A percentile compares a stretch with the other conserved stretches of the same genome.
Evolutionary conservation across 2,113 vertebrate genomes (phyloP).

Genomic region (Madoqua kirkii): DNA sequence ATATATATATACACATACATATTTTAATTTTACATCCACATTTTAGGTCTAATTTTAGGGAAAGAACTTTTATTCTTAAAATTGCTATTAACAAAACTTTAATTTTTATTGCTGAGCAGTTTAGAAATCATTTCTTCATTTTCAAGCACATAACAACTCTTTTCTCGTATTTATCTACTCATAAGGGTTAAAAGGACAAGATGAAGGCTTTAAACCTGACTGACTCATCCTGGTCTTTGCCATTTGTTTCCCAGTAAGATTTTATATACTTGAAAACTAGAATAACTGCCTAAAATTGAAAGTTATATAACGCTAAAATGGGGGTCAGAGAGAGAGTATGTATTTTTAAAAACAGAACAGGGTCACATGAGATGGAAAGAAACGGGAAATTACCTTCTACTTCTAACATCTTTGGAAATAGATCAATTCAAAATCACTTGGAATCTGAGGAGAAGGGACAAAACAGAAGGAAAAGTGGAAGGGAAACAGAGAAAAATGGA

Average conservation of each 20-base stretch:
- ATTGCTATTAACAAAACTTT: background rate
- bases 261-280: background rate
- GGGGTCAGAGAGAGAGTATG: background rate
- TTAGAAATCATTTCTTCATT: background rate
- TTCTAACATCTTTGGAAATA: background rate
- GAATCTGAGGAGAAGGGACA: background rate
- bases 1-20: background rate
- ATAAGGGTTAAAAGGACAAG: background rate
- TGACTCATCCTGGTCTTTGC: constrained; percentile 33
- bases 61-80: constrained; percentile 2
- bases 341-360: background rate
- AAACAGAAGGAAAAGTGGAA: background rate
- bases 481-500: background rate
- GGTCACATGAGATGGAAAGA: background rate
- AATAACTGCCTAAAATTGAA: background rate
- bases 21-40: background rate
- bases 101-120: background rate
- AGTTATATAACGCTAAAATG: background rate
- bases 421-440: background rate
- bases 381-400: background rate
- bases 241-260: constrained; percentile 52
- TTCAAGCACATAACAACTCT: background rate
- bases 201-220: constrained; percentile 28
- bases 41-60: background rate
- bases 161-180: background rate